Base-by-base conservation (phyloP, 2,888 invertebrate species). In the Amiota mariae region DNA sequence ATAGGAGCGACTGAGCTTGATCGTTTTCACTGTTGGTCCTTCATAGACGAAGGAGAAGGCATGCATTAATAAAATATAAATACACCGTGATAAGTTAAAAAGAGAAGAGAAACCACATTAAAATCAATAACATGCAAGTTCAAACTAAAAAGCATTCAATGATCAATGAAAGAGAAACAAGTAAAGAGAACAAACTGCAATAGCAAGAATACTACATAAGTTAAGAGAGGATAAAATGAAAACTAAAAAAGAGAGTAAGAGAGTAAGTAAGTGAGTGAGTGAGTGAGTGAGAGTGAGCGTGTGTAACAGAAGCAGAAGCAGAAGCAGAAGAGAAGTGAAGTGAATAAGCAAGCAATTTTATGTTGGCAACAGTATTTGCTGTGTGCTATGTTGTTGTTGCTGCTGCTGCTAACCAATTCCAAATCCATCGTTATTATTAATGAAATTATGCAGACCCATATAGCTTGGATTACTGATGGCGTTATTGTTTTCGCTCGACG, bases 401-500 rank as follows among this genome's bases (percentile, higher is more conserved):
- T 47, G 36, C 36, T 36, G 36, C 36, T 20, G 82, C 88, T 88
- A 89, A 89, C 89, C 89, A 86, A 67, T 46, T 67, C 85, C 85
- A 76, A 87, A 86, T 87, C 88, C 88, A 82, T 90, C 89, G 81
- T 87, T 88, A 86, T 88, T 89, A 79, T 83, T 85, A 83, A 82
- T 83, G 76, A 83, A 72, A 80, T 83, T 85, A 80, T 82, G 84
- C 78, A 89, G 86, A 81, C 89, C 88, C 88, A 89, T 88, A 80
- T 90, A 89, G 81, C 88, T 89, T 81, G 89, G 89, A 85, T 89
- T 90, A 83, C 89, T 89, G 79, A 89, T 88, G 81, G 88, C 87
- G 82, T 89, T 90, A 81, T 87, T 89, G 77, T 89, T 89, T 72
- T 85, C 84, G 82, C 80, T 82, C n/a, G 72, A 20, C 6, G 36